Base-by-base conservation (phyloP, 2,888 invertebrate genomes). In the Nephrotoma flavescens region DNA sequence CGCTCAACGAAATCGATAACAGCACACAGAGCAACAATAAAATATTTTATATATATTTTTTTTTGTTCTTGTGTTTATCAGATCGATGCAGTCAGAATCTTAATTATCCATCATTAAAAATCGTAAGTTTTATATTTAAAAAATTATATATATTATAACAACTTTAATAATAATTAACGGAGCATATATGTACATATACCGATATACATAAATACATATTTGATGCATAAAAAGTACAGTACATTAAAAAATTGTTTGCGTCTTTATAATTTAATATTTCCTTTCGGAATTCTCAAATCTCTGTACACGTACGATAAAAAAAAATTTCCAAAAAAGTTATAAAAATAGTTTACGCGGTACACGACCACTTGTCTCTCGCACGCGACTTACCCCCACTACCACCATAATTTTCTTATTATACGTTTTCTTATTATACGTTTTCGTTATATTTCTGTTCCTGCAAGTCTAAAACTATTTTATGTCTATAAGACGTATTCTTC, bases 341-440 rank as follows among this genome's bases (percentile, higher is more conserved):
- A 19, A 57, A 19, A 57, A 57, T 15, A 85, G 85, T 85, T 57
- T 15, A 19, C 4, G 44, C 44, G 31, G n/a, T 41, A 84, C 41
- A 44, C 44, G 85, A 44, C 85, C 85, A 86, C 85, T 47, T 86
- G 85, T 86, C 45, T 86, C 85, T 86, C 85, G 85, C 85, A 86
- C 85, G 85, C 85, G 85, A 86, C 85, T 86, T 45, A 42, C 85
- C 44, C 15, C 85, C 45, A 42, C 85, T 19, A 85, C 44, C 85
- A 31, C 41, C 41, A 57, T 57, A 57, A 57, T 57, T 47, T 47
- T 12, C 9, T 57, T 57, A 57, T 57, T 57, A 57, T 31, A 3
- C 19, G 57, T 57, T 57, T 57, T 57, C 57, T 57, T 57, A 57
- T 57, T 57, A 57, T 31, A 3, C 19, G 57, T 57, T 57, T 57